These are phyloP conservation scores for Halocynthia aurantium DNA, from an alignment of 23 tunicate genomes.

Conservation along the genomic window DNA sequence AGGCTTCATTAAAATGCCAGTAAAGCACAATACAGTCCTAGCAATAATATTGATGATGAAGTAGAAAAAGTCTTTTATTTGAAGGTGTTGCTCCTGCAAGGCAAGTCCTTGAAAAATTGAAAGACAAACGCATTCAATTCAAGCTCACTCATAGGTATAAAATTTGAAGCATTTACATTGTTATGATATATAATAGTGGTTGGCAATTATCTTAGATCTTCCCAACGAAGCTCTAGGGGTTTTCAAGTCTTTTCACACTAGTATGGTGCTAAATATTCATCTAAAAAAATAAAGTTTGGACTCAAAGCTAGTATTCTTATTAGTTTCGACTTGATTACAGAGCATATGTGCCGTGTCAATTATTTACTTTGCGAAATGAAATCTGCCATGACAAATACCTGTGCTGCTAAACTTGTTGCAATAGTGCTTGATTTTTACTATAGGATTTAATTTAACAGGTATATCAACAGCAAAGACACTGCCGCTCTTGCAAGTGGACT, in stretches of 20 bases:
- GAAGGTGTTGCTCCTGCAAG: slow-evolving; percentile 43
- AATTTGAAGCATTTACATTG: not conserved
- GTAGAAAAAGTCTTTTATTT: not conserved
- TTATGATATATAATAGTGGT: not conserved
- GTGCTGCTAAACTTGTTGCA: too few relatives aligned
- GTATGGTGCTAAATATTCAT: not conserved
- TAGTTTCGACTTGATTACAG: not conserved
- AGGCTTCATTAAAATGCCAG: too few relatives aligned
- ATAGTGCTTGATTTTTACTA: not conserved
- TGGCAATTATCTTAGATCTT: too few relatives aligned
- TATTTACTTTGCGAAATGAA: too few relatives aligned
- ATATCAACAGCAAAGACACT: slow-evolving; percentile 40
- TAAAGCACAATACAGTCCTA: too few relatives aligned
- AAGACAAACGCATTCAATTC: slow-evolving; percentile 22
- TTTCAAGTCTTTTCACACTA: too few relatives aligned
- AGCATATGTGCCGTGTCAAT: too few relatives aligned
- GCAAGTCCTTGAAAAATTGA: slow-evolving; percentile 39
- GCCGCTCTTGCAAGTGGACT: slow-evolving; percentile 54
- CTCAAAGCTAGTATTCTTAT: not conserved
- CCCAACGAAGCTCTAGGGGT: too few relatives aligned
- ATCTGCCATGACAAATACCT: too few relatives aligned
- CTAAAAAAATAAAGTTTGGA: not conserved
- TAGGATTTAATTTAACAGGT: slow-evolving; percentile 28
- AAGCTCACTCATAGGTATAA: slow-evolving; percentile 57
- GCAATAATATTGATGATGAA: not conserved